phyloP scores from a whole-genome alignment of 2,113 vertebrate species.

The Alethe diademata region DNA sequence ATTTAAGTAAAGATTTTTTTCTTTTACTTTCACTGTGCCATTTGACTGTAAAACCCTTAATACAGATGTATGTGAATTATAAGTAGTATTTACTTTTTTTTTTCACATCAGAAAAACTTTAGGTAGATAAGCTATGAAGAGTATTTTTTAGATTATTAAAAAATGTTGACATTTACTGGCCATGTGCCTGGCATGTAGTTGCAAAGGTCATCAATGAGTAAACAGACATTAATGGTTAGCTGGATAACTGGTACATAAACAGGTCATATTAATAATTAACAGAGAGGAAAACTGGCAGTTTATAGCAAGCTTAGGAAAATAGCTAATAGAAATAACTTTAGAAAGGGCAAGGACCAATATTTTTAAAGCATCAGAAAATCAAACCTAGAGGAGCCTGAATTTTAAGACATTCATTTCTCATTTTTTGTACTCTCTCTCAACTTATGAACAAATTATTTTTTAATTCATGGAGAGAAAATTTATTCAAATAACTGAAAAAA shows the following conservation, averaged over 20 bases:
- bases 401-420: conserved; percentile 35
- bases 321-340: conserved; percentile 71
- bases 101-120: neutral
- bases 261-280: conserved; percentile 98
- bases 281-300: conserved; percentile 70
- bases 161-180: conserved; percentile 84
- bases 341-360: conserved; percentile 74
- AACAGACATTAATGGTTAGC: conserved; percentile 99
- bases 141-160: conserved; percentile 47
- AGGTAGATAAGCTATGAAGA: conserved; percentile 23
- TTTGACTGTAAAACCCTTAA: neutral
- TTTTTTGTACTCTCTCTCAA: neutral
- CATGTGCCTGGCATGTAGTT: conserved; percentile 82
- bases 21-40: neutral
- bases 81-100: neutral
- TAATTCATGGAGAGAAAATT: neutral
- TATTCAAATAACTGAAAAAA: neutral
- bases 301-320: conserved; percentile 67
- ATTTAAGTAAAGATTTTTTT: neutral
- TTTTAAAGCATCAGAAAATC: conserved; percentile 74
- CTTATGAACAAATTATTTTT: neutral
- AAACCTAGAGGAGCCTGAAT: conserved; percentile 64
- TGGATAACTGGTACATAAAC: conserved; percentile 91
- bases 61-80: neutral
- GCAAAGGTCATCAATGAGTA: conserved; percentile 95